Percentiles rank a stretch among this genome's conserved stretches.
phyloP scores from a whole-genome alignment of 2,113 vertebrate species.

The Collichthys lucidus region DNA sequence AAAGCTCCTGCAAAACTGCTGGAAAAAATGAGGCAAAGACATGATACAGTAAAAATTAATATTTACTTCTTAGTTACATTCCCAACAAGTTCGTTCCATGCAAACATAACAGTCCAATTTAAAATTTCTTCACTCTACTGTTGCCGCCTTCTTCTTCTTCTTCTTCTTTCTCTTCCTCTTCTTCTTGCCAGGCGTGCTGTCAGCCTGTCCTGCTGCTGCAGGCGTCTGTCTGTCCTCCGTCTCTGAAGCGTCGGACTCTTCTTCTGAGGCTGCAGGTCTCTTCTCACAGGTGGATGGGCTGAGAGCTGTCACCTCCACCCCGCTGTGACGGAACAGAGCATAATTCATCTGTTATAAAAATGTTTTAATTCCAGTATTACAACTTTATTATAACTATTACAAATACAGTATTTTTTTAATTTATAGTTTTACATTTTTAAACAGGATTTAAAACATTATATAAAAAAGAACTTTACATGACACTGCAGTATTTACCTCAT shows the following conservation, averaged over 20 bases:
- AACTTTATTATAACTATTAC: no score
- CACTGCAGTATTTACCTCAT: conserved; percentile 50
- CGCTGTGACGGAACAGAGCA: conserved; percentile 46
- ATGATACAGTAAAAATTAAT: background rate
- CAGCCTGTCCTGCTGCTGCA: conserved; percentile 17
- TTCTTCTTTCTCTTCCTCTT: conserved; percentile 61
- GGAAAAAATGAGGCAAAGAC: conserved; percentile 24
- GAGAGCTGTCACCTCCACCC: background rate
- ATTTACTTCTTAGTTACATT: conserved; percentile 46
- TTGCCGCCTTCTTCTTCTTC: conserved; percentile 34
- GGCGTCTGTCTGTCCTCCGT: conserved; percentile 13
- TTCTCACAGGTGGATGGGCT: conserved; percentile 3
- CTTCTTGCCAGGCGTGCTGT: conserved; percentile 28
- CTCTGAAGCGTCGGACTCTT: conserved; percentile 50
- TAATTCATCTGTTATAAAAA: background rate
- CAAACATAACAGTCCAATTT: conserved; percentile 22
- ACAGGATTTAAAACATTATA: background rate
- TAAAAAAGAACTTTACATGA: background rate
- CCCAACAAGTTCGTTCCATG: background rate
- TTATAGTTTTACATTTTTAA: no score
- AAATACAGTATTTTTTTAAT: background rate
- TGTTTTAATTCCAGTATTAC: no score
- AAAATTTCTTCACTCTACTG: conserved; percentile 4
- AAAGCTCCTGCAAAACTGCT: background rate
- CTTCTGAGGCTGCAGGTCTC: conserved; percentile 31